Percentiles rank a stretch among this genome's conserved stretches.
Evolutionary conservation across 2,797 vertebrate species (phyloP).

Genomic region (Babyrousa celebensis): DNA sequence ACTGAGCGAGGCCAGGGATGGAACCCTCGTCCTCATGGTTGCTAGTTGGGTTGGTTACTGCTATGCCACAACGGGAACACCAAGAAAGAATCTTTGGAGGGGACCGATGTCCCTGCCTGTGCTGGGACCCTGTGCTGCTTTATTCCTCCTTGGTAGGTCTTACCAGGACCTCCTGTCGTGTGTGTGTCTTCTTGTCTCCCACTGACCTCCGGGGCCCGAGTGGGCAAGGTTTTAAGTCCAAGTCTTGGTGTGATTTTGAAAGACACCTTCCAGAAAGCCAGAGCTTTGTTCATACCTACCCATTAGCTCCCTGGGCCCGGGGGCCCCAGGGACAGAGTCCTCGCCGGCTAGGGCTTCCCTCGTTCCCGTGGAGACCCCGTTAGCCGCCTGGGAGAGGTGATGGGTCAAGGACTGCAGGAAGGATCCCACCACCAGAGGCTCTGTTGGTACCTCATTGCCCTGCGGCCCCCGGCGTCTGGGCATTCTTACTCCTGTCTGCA

Average conservation of each 20-base stretch:
- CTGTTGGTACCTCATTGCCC: fast-evolving
- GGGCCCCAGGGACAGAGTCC: not conserved
- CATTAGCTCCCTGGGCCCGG: not conserved
- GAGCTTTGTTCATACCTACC: not conserved
- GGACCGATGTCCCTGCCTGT: fast-evolving
- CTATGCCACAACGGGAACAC: no score
- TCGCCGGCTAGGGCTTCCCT: fast-evolving
- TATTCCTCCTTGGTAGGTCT: fast-evolving
- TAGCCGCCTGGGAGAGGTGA: no score
- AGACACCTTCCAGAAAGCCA: not conserved
- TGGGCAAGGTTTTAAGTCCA: not conserved
- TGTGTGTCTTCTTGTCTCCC: not conserved
- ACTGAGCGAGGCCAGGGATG: no score
- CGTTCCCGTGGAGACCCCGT: no score
- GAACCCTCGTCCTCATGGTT: no score
- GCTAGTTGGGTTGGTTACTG: no score
- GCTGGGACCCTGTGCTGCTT: fast-evolving
- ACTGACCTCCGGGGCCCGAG: fast-evolving
- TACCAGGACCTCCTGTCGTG: fast-evolving
- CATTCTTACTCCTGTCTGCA: not conserved
- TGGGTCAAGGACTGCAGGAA: not conserved
- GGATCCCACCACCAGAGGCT: not conserved
- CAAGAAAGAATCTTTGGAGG: not conserved
- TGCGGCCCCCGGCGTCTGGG: not conserved
- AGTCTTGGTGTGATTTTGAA: not conserved